Evolutionary conservation across 2,113 vertebrate species (phyloP).

Genomic region (Boleophthalmus pectinirostris): DNA sequence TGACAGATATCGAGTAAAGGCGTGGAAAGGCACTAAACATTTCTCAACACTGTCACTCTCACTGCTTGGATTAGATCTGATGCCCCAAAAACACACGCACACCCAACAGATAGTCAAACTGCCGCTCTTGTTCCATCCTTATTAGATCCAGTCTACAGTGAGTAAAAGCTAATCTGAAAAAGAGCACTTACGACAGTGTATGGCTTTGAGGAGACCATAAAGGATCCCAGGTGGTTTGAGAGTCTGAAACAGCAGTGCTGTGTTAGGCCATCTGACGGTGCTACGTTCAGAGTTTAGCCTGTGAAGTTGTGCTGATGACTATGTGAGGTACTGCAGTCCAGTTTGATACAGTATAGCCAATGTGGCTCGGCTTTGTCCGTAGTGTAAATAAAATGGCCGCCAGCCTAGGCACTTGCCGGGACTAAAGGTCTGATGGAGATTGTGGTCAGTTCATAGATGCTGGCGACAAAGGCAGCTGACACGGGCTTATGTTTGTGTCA

Average conservation of each 20-base stretch:
- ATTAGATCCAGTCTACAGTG: conserved; percentile 20
- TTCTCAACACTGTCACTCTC: conserved; percentile 11
- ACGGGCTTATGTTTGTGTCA: conserved; percentile 24
- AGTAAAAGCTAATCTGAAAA: conserved; percentile 47
- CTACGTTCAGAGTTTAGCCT: conserved; percentile 24
- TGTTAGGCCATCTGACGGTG: conserved; percentile 29
- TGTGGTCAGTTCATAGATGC: conserved; percentile 22
- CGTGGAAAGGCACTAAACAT: conserved; percentile 17
- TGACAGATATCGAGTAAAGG: not conserved
- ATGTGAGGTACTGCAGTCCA: conserved; percentile 48
- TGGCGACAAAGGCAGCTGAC: conserved; percentile 17
- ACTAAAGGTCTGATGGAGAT: conserved; percentile 25
- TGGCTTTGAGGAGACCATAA: conserved; percentile 46
- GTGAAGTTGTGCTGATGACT: conserved; percentile 39
- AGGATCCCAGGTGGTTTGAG: conserved; percentile 16
- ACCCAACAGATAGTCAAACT: conserved; percentile 9
- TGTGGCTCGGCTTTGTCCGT: conserved; percentile 33
- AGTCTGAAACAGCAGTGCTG: conserved; percentile 43
- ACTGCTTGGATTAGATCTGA: conserved; percentile 15
- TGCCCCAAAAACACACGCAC: conserved; percentile 16
- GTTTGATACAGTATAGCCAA: conserved; percentile 50
- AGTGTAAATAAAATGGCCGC: conserved; percentile 40
- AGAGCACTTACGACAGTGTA: conserved; percentile 57
- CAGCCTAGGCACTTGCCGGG: conserved; percentile 43
- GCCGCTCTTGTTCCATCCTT: conserved; percentile 15